Base-by-base conservation (phyloP, 2,888 invertebrate genomes). In the Rhimphoctona megacephalus region DNA sequence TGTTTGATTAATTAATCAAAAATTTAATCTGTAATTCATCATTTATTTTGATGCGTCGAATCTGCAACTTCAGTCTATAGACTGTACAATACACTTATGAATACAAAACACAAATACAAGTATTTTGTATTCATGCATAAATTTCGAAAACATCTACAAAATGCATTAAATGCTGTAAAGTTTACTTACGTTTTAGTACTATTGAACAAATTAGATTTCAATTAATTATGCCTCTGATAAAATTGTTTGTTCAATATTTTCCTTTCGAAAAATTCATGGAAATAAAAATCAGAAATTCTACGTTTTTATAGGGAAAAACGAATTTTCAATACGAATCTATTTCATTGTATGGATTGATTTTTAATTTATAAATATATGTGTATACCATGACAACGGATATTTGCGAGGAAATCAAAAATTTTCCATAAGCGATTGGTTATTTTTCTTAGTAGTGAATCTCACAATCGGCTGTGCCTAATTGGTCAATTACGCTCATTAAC, bases 401-500 rank as follows among this genome's bases (percentile, higher is more conserved):
- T 81, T 25, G 69, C 25, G 46, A 22, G 52, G n/a, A 5, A 43
- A 22, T 82, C 88, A 90, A 89, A 88, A 87, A 91, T 86, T 80
- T 57, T 67, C 69, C 25, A 57, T 84, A 78, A 83, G 86, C 88
- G 85, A 89, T 78, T 74, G 89, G 88, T 90, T 90, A 90, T 92
- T 91, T 92, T 91, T 91, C 89, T 90, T 85, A 90, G 78, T 39
- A 74, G 88, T 87, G 77, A 88, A 85, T 86, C 86, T 86, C 90
- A 90, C 91, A 91, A 92, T 92, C 92, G 90, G 89, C 61, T 89
- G 88, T 90, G 90, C 91, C 94, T 94, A 94, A 94, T 94, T 94
- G 94, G 93, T 94, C 94, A 94, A 94, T 94, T 94, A 93, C 93
- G 92, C 93, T 94, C 94, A 94, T 94, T 94, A 94, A 94, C 92